Evolutionary conservation across 2,797 vertebrate genomes (phyloP).

Genomic region (Sebastiscus albofasciatus): DNA sequence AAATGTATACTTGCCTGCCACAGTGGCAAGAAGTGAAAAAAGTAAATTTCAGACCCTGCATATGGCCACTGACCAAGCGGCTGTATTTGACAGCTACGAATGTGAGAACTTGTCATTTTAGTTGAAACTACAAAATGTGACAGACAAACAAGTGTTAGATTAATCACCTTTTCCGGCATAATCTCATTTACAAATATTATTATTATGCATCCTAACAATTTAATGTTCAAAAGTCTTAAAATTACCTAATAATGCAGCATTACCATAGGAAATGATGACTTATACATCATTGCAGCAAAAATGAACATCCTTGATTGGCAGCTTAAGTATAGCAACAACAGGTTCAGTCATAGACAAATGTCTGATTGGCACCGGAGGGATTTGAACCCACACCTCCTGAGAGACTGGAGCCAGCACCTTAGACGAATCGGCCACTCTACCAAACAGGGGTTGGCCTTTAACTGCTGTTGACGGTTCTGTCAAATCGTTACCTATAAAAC

Average conservation of each 20-base stretch:
- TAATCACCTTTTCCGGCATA: background rate
- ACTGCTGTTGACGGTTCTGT: background rate
- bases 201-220: background rate
- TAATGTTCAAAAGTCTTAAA: background rate
- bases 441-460: background rate
- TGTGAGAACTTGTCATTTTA: too few species aligned
- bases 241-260: background rate
- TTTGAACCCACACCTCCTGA: background rate
- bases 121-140: background rate
- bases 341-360: background rate
- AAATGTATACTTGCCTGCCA: too few species aligned
- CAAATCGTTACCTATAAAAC: background rate
- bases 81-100: too few species aligned
- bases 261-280: background rate
- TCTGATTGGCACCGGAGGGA: background rate
- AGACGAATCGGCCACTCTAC: too few species aligned
- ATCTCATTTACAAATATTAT: background rate
- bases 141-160: too few species aligned
- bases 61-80: too few species aligned
- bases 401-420: constrained; percentile 38
- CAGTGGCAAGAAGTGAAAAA: too few species aligned
- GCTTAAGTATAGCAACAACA: background rate
- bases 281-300: background rate
- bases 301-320: background rate
- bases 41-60: too few species aligned